phyloP scores from a whole-genome alignment of 2,113 vertebrate species.

The Otis tarda region DNA sequence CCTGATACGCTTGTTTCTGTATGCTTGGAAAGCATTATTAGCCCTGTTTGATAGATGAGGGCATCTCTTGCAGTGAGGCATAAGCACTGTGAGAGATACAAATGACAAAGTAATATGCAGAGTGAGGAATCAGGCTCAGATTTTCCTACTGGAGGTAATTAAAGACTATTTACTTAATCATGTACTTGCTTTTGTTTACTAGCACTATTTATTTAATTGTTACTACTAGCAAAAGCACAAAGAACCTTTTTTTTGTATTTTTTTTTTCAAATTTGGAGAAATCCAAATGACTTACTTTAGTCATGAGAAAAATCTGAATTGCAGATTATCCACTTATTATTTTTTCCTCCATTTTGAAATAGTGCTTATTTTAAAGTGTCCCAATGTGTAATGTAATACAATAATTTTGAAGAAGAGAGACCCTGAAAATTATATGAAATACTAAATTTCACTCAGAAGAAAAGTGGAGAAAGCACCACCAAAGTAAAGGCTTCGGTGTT shows the following conservation, averaged over 20 bases:
- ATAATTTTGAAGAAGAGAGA: not conserved
- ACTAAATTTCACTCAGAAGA: not conserved
- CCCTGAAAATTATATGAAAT: not conserved
- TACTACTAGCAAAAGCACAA: not conserved
- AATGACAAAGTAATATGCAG: not conserved
- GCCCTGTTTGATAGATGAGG: not conserved
- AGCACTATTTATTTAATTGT: not conserved
- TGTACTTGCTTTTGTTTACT: not conserved
- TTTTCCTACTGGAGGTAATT: not conserved
- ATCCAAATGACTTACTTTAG: rapidly evolving
- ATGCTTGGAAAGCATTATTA: not conserved
- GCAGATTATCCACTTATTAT: not conserved
- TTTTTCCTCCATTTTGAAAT: not conserved
- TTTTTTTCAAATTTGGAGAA: not conserved
- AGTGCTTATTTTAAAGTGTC: not conserved
- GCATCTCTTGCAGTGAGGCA: not conserved
- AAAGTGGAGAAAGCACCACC: not conserved
- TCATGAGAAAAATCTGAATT: not conserved
- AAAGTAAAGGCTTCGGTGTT: not conserved
- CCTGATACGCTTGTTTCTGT: not conserved
- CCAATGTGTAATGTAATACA: not conserved
- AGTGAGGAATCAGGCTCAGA: not conserved
- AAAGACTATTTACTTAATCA: not conserved
- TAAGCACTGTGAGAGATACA: not conserved
- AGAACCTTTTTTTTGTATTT: rapidly evolving